A percentile compares a stretch with the other conserved stretches of the same genome.
These are phyloP conservation scores for Triplophysa dalaica DNA, from an alignment of 2,113 vertebrate species.

Conservation along the genomic window DNA sequence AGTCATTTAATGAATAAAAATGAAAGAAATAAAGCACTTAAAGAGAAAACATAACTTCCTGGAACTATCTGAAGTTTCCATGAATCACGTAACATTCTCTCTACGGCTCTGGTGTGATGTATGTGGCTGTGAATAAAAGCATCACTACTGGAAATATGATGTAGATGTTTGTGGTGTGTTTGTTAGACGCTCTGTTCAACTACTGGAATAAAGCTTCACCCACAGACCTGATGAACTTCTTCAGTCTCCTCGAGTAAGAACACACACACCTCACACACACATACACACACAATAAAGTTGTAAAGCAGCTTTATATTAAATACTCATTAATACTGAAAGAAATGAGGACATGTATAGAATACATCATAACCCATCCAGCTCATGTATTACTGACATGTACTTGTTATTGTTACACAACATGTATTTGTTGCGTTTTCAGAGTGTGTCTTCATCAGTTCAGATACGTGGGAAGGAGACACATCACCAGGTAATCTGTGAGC, in stretches of 20 bases:
- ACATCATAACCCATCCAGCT: neutral
- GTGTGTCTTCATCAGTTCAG: constrained; percentile 97
- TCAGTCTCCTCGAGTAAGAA: constrained; percentile 94
- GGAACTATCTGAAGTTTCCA: too few species aligned
- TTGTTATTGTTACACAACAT: neutral
- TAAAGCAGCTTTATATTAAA: too few species aligned
- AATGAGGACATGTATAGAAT: too few species aligned
- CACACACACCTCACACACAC: neutral
- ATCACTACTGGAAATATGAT: neutral
- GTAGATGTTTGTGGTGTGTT: neutral
- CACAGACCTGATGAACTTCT: constrained; percentile 95
- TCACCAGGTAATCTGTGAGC: constrained; percentile 87
- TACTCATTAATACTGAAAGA: too few species aligned
- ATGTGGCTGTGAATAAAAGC: too few species aligned
- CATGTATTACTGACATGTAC: too few species aligned
- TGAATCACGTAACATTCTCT: too few species aligned
- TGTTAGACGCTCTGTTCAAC: constrained; percentile 90
- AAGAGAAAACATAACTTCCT: too few species aligned
- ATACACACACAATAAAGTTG: too few species aligned
- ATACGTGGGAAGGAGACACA: constrained; percentile 98
- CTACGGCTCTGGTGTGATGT: too few species aligned
- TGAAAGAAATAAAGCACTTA: too few species aligned
- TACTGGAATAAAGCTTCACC: constrained; percentile 97
- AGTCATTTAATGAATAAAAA: too few species aligned
- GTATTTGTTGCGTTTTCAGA: constrained; percentile 68